Conservation (phyloP, 2,888 invertebrate species). For the Dorcus hopei region DNA sequence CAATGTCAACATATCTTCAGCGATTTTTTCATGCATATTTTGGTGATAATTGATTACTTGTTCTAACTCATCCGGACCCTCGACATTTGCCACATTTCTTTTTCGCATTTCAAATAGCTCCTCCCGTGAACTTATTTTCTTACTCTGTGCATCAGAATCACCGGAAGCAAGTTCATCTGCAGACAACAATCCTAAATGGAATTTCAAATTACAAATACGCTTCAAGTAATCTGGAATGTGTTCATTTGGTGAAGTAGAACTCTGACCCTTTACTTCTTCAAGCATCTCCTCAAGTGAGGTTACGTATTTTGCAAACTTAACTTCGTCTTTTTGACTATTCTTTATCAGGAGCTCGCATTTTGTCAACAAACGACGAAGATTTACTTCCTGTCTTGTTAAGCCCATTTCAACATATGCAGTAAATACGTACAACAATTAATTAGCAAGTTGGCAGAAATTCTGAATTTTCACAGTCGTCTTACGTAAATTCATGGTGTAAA, state of each 20-base stretch:
- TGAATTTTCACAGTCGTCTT: no score
- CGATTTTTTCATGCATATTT: constrained; percentile 86
- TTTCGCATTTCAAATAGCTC: constrained; percentile 50
- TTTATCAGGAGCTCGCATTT: constrained; percentile 81
- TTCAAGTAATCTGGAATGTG: constrained; percentile 32
- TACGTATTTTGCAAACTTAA: constrained; percentile 82
- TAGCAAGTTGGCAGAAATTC: no score
- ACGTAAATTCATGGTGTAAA: no score
- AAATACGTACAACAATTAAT: no score
- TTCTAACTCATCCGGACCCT: constrained; percentile 66
- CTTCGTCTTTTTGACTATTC: constrained; percentile 66
- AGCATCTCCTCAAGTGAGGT: constrained; percentile 75
- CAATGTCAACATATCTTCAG: constrained; percentile 89
- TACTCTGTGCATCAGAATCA: constrained; percentile 34
- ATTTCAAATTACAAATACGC: constrained; percentile 68
- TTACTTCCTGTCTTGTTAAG: constrained; percentile 66
- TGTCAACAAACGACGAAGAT: constrained; percentile 70
- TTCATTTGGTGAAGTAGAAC: constrained; percentile 18
- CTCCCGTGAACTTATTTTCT: constrained; percentile 24
- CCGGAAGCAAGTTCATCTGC: constrained; percentile 63
- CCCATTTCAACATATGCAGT: constrained; percentile 34
- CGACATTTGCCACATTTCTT: constrained; percentile 54
- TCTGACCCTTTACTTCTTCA: constrained; percentile 63
- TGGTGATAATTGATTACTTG: constrained; percentile 83
- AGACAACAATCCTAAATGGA: constrained; percentile 65